Evolutionary conservation across 1,140 invertebrate genomes (phyloP).

Genomic region (Plutomurus gul): DNA sequence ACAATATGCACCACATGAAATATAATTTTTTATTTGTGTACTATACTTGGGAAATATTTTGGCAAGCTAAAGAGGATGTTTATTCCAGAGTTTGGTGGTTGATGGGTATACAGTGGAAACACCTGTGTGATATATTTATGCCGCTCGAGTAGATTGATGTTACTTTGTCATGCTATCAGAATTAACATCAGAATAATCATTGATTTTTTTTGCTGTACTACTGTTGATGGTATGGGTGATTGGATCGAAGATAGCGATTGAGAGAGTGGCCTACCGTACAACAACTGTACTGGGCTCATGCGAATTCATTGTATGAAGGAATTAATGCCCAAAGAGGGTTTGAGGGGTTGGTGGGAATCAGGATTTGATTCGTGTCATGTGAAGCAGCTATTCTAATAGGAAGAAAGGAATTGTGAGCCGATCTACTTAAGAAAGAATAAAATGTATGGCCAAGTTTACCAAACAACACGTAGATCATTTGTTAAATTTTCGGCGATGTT

Average conservation of each 20-base stretch:
- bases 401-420: neutral
- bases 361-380: neutral
- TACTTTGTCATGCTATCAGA: neutral
- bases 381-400: neutral
- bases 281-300: neutral
- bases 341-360: neutral
- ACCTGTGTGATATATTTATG: neutral
- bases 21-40: too few relatives aligned
- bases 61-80: neutral
- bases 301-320: neutral
- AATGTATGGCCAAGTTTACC: conserved; percentile 45
- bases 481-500: conserved; percentile 46
- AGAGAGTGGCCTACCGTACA: neutral
- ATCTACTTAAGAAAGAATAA: conserved; percentile 37
- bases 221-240: neutral
- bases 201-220: neutral
- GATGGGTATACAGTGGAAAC: neutral
- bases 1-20: too few relatives aligned
- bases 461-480: conserved; percentile 47
- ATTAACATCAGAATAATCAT: neutral
- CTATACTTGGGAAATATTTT: too few relatives aligned
- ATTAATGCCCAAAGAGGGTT: neutral
- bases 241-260: neutral
- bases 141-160: neutral
- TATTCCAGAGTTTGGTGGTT: neutral